Evolutionary conservation across 2,797 vertebrate genomes (phyloP), one percentile per base, ranked within the genome.

Genomic region (Capromys pilorides): DNA sequence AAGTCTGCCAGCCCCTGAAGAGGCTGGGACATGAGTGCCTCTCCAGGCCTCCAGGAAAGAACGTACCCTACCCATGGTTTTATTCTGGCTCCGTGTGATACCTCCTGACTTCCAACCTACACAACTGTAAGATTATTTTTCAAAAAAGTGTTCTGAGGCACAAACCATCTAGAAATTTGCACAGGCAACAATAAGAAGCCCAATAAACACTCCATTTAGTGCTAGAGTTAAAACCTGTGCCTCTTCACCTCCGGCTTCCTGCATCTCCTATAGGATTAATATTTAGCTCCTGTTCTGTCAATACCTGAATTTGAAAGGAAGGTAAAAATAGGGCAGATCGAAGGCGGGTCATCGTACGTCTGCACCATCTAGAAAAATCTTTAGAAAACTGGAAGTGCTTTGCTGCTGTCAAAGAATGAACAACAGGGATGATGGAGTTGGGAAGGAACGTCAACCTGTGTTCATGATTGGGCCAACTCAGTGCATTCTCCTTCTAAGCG

Each of bases 321-420:
- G 22, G 24, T 90, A 41, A 90, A 89, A 86, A 0, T 19, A 83
- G 13, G 26, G 22, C 67, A 39, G 36, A 13, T 39, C 84, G 21
- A 93, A 2, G 9, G 12, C 41, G 71, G 66, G 19, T 54, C 33
- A 83, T 33, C 31, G 5, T 51, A 61, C 67, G 1, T 77, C 39
- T 77, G 86, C 3, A 54, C 81, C 88, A 92, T 64, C 69, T 36
- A 64, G 59, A 61, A 93, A 93, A 75, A 71, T 31, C 64, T 90
- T 94, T 73, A 28, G 33, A 84, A 87, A 90, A 81, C n/a, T 84
- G 21, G 82, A 85, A 93, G 18, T 31, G 28, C 61, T 90, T 59
- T 36, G 88, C 41, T 49, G 2, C 36, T 92, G 45, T 66, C 8
- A 83, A 45, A 16, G 31, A 81, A 64, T 79, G 39, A 86, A 33